Percentiles rank a stretch among this genome's conserved stretches.
Evolutionary conservation across 2,113 vertebrate genomes (phyloP).

Genomic region (Oreotrochilus melanogaster): DNA sequence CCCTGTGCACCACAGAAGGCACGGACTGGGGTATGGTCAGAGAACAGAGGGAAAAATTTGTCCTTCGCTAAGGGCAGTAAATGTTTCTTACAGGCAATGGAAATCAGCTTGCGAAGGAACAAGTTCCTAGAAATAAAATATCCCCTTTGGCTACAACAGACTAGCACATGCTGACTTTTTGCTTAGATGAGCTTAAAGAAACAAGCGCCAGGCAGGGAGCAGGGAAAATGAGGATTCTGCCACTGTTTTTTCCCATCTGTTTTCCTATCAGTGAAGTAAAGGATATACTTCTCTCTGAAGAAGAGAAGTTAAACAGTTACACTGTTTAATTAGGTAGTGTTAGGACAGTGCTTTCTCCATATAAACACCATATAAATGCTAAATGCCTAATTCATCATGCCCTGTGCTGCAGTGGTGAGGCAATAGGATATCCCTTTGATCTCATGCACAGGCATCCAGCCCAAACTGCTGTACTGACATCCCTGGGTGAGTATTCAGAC

Average conservation of each 20-base stretch:
- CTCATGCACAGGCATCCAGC: neutral
- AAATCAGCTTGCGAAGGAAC: slow-evolving; percentile 17
- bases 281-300: neutral
- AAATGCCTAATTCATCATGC: neutral
- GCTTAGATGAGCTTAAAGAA: neutral
- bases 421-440: neutral
- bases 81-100: neutral
- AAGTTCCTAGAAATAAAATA: slow-evolving; percentile 8
- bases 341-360: neutral
- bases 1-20: neutral
- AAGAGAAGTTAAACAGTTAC: too few species aligned
- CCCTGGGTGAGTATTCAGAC: neutral
- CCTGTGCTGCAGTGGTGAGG: neutral
- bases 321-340: neutral
- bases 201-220: neutral
- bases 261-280: neutral
- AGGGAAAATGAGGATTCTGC: neutral
- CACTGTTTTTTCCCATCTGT: neutral
- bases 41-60: neutral
- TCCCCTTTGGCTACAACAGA: neutral
- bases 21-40: rapidly evolving
- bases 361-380: neutral
- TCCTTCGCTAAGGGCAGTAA: neutral
- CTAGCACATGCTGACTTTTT: neutral
- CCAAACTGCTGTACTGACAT: neutral